Evolutionary conservation across 1,140 invertebrate genomes (phyloP), one percentile per base, ranked within the genome.

Genomic region (Reticulitermes speratus): DNA sequence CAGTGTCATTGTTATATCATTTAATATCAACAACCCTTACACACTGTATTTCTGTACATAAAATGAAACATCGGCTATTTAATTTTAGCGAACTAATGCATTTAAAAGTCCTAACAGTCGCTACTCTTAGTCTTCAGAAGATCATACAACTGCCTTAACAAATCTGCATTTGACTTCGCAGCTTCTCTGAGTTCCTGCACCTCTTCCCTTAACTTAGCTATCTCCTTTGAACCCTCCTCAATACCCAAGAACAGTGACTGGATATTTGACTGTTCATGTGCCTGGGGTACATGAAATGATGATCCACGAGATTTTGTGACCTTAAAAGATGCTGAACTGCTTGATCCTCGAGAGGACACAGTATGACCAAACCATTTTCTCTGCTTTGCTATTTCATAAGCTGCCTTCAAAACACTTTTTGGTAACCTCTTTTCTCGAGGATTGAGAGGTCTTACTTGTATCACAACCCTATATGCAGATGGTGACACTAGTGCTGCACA

Each of bases 371-470:
- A 94, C 84, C 14, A 65, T 44, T 65, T 75, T 32, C 86, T 91
- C 82, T 94, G 93, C 88, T 95, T 95, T 0, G 95, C 95, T 48
- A 96, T 94, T 87, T 96, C 94, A 87, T 96, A 94, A 9, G 95
- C 95, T 14, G 94, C 93, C 90, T 94, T 93, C 88, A 96, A 93
- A 86, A 97, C 94, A 85, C 96, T 95, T 44, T 93, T 92, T 0
- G 96, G 96, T 38, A 97, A 89, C 44, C 96, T 93, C 88, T 95
- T 96, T 89, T 97, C 96, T 84, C 95, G 93, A 0, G 96, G 96
- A 91, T 96, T 96, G 25, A 96, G 90, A 0, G 96, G 96, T 89
- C 96, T 95, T 0, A 96, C 96, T 86, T 95, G 96, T 8, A 96
- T 88, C 6, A 96, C 95, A 3, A 95, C 96, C 86, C 95, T 91